phyloP scores from a whole-genome alignment of 2,113 vertebrate genomes.

The Vidua chalybeata region DNA sequence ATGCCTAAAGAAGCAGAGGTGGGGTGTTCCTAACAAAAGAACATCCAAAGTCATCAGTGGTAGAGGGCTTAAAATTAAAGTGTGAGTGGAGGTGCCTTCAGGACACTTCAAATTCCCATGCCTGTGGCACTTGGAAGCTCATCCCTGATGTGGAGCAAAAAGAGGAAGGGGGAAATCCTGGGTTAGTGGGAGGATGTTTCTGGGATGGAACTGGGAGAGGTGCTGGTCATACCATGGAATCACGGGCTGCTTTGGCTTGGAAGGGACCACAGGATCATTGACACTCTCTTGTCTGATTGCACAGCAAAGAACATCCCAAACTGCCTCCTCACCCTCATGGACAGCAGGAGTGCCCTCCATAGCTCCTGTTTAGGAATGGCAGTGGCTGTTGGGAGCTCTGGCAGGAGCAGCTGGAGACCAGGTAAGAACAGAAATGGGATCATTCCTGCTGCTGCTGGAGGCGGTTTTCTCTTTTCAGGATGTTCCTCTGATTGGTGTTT shows the following conservation, averaged over 20 bases:
- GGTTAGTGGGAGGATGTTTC: background rate
- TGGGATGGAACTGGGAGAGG: background rate
- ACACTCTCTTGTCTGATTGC: background rate
- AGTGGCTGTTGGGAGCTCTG: background rate
- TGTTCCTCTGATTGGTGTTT: background rate
- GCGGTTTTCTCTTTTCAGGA: background rate
- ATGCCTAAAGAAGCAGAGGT: no score
- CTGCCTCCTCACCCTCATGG: background rate
- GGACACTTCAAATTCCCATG: no score
- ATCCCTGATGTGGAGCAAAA: no score
- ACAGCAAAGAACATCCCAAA: background rate
- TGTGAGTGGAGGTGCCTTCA: no score
- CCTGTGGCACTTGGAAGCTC: no score
- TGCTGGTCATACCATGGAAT: background rate
- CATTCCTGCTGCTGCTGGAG: background rate
- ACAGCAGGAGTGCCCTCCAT: background rate
- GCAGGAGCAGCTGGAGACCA: background rate
- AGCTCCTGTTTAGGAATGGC: background rate
- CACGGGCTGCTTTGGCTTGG: background rate
- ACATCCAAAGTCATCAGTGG: no score
- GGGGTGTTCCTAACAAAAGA: no score
- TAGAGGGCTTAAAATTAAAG: no score
- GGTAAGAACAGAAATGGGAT: background rate
- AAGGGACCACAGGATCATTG: background rate
- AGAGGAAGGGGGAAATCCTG: no score